These are phyloP conservation scores for Sialia sialis DNA, from an alignment of 2,113 vertebrate species.

Conservation along the genomic window DNA sequence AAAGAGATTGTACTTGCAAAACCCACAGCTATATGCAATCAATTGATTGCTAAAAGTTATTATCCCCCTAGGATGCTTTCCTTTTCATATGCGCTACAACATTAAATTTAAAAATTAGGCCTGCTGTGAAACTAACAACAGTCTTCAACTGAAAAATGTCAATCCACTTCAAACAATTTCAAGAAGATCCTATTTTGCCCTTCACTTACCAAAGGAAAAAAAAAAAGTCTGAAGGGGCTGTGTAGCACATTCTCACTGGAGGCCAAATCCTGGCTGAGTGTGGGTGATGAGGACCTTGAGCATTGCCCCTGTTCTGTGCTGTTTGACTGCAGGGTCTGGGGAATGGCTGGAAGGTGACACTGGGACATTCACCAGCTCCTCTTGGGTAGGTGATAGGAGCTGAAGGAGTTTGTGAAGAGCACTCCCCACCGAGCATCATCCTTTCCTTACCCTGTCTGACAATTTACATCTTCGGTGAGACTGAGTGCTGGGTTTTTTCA, in stretches of 20 bases:
- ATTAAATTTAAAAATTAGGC: slow-evolving; percentile 55
- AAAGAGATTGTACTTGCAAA: slow-evolving; percentile 29
- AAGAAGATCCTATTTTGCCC: slow-evolving; percentile 33
- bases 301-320: background rate
- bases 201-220: background rate
- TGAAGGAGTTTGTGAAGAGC: background rate
- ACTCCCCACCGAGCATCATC: background rate
- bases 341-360: background rate
- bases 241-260: background rate
- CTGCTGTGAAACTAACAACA: slow-evolving; percentile 56
- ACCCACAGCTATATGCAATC: slow-evolving; percentile 42
- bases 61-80: slow-evolving; percentile 57
- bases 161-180: slow-evolving; percentile 55
- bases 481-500: background rate
- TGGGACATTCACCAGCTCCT: background rate
- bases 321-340: background rate
- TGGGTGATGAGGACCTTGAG: background rate
- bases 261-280: background rate
- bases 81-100: slow-evolving; percentile 32
- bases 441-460: background rate
- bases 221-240: background rate
- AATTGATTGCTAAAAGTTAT: slow-evolving; percentile 60
- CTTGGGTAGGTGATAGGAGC: background rate
- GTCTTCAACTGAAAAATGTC: slow-evolving; percentile 59
- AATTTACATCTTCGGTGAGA: background rate